Conservation (phyloP, 2,113 vertebrate species). For the Kryptolebias marmoratus region DNA sequence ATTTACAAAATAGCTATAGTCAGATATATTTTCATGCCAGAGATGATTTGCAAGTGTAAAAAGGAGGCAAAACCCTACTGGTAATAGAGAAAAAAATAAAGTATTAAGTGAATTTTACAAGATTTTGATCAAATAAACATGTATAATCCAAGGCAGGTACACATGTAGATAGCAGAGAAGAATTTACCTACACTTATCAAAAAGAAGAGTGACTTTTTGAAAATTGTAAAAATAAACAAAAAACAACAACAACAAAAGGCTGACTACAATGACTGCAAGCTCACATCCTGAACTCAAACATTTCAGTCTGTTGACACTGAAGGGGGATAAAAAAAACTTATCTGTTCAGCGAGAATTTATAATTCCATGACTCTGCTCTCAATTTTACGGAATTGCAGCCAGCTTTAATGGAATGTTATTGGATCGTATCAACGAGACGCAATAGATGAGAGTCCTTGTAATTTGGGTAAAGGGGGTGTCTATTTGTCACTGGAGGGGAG, state of each 20-base stretch:
- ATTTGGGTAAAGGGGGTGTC: slow-evolving; percentile 74
- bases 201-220: neutral
- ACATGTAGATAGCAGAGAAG: too few species aligned
- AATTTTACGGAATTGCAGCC: slow-evolving; percentile 75
- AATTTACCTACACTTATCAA: neutral
- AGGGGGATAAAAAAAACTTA: slow-evolving; percentile 20
- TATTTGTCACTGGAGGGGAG: slow-evolving; percentile 80
- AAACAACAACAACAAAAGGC: neutral
- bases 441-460: slow-evolving; percentile 71
- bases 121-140: neutral
- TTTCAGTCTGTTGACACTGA: slow-evolving; percentile 13
- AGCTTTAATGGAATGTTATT: slow-evolving; percentile 75
- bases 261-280: slow-evolving; percentile 3
- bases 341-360: slow-evolving; percentile 60
- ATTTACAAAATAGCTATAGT: neutral
- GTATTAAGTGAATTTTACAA: too few species aligned
- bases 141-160: neutral
- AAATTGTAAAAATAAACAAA: neutral
- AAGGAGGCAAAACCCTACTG: too few species aligned
- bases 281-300: slow-evolving; percentile 21
- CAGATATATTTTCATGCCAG: neutral
- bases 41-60: too few species aligned
- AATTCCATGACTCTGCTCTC: slow-evolving; percentile 68
- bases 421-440: slow-evolving; percentile 73
- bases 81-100: too few species aligned